These are phyloP conservation scores for Rhagium mordax DNA, from an alignment of 2,888 invertebrate species.

Conservation along the genomic window DNA sequence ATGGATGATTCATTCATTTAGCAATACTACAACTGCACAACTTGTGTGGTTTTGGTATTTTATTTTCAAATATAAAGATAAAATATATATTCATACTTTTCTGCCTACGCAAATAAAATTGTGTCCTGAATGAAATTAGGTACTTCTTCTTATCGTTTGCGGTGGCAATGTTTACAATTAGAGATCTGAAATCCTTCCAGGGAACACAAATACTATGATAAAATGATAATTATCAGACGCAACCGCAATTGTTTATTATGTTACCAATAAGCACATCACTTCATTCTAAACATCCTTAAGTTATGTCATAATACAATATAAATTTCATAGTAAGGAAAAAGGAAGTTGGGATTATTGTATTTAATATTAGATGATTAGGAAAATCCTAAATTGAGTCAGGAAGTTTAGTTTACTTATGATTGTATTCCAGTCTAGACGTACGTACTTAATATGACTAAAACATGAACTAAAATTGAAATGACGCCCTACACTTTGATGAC, in stretches of 20 bases:
- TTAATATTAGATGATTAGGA: slow-evolving; percentile 29
- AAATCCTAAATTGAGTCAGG: slow-evolving; percentile 39
- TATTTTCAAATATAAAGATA: background rate
- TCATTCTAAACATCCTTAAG: slow-evolving; percentile 7
- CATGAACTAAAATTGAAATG: background rate
- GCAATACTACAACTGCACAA: too few species aligned
- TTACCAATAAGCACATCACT: background rate
- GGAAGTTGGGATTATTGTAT: slow-evolving; percentile 34
- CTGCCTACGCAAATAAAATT: background rate
- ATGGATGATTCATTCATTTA: background rate
- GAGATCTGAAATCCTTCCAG: background rate
- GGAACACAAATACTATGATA: background rate
- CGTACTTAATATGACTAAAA: background rate
- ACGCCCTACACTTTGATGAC: too few species aligned
- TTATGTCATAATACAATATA: slow-evolving; percentile 12
- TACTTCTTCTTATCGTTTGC: background rate
- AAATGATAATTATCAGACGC: slow-evolving; percentile 2
- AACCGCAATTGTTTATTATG: background rate
- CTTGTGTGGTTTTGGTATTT: background rate
- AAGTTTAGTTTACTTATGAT: slow-evolving; percentile 27
- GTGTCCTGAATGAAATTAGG: background rate
- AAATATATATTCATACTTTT: background rate
- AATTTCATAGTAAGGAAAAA: slow-evolving; percentile 37
- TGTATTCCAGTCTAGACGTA: background rate
- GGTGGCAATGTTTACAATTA: background rate